These are phyloP conservation scores for Rousettus madagascariensis DNA, from an alignment of 2,797 vertebrate species.

Conservation along the genomic window DNA sequence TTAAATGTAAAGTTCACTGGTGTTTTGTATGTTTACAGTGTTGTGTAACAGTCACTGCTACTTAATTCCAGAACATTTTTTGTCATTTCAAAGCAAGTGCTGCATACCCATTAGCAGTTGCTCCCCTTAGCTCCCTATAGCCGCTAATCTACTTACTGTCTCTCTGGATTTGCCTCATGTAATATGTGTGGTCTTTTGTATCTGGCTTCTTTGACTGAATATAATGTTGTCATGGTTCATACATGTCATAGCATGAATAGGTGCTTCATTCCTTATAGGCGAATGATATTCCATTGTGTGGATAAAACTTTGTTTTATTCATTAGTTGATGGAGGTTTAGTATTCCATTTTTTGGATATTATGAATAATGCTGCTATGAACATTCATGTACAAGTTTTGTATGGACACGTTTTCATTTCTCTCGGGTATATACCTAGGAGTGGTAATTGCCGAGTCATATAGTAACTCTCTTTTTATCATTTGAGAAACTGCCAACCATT, in stretches of 20 bases:
- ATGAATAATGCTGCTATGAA: not conserved
- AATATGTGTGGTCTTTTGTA: not conserved
- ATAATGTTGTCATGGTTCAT: not conserved
- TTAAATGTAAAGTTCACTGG: not conserved
- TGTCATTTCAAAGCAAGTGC: not conserved
- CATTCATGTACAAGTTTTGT: not conserved
- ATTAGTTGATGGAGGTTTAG: not conserved
- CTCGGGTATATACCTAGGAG: not conserved
- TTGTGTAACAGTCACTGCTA: not conserved
- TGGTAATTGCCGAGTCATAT: not conserved
- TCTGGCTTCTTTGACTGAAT: not conserved
- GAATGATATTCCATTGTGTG: not conserved
- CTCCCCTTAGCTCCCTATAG: not conserved
- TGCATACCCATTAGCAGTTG: not conserved
- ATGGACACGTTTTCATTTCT: not conserved
- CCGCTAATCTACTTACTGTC: not conserved
- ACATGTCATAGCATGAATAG: not conserved
- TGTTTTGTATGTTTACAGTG: not conserved
- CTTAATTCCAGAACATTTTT: not conserved
- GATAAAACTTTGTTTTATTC: not conserved
- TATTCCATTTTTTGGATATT: not conserved
- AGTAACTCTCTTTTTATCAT: not conserved
- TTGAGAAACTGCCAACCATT: not conserved
- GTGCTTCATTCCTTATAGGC: not conserved
- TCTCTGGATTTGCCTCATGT: not conserved